Evolutionary conservation across 2,113 vertebrate genomes (phyloP).

Genomic region (Eira barbara): DNA sequence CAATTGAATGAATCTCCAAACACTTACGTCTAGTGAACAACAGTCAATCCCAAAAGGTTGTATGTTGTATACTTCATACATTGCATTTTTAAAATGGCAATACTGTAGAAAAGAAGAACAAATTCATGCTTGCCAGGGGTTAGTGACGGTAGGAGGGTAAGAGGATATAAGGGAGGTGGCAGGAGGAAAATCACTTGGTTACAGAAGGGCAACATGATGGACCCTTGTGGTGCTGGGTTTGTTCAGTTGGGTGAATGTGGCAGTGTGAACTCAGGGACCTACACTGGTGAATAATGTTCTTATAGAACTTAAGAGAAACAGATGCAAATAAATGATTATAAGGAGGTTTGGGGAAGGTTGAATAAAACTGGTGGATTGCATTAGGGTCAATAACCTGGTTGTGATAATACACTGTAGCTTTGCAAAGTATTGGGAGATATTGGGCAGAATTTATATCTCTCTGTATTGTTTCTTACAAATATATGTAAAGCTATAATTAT

Average conservation of each 20-base stretch:
- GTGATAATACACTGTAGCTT: neutral
- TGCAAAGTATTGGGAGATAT: neutral
- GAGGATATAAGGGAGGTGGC: neutral
- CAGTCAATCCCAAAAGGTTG: neutral
- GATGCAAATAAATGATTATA: neutral
- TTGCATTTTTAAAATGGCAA: neutral
- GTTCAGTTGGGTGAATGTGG: too few species aligned
- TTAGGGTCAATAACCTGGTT: neutral
- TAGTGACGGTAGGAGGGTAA: neutral
- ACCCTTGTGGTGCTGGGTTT: fast-evolving
- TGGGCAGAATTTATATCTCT: neutral
- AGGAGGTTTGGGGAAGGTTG: neutral
- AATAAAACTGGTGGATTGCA: neutral
- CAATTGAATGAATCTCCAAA: neutral
- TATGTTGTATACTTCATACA: neutral
- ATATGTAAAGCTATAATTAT: neutral
- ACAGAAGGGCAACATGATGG: neutral
- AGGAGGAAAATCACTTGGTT: neutral
- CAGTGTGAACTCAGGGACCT: neutral
- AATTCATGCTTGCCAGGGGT: too few species aligned
- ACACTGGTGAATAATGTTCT: neutral
- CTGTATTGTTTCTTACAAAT: neutral
- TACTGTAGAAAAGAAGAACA: neutral
- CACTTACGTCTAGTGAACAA: neutral
- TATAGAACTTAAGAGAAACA: neutral